Percentiles rank a stretch among this genome's conserved stretches.
These are phyloP conservation scores for Tiliqua scincoides DNA, from an alignment of 2,113 vertebrate species.

Conservation along the genomic window DNA sequence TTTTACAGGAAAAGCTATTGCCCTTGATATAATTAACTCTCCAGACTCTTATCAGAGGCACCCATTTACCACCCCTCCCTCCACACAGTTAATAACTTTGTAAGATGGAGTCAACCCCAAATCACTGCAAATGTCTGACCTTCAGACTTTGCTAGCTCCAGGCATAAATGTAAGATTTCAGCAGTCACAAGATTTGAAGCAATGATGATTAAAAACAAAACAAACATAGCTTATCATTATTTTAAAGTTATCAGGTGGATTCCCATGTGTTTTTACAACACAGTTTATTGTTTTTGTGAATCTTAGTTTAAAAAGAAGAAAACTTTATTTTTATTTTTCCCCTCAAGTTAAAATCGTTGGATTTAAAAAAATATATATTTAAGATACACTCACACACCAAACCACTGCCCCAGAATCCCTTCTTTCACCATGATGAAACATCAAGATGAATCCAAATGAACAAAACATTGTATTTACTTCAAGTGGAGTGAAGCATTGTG, in stretches of 20 bases:
- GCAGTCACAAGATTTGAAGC: neutral
- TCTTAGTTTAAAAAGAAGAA: neutral
- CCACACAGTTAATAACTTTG: neutral
- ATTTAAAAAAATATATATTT: neutral
- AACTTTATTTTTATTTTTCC: neutral
- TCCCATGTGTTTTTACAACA: neutral
- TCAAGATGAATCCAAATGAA: neutral
- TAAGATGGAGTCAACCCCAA: neutral
- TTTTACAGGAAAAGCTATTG: neutral
- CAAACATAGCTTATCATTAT: too few relatives aligned
- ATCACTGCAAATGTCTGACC: neutral
- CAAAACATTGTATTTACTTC: too few relatives aligned
- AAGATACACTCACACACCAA: too few relatives aligned
- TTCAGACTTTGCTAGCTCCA: neutral
- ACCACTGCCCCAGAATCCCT: neutral
- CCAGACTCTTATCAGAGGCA: neutral
- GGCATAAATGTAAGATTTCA: neutral
- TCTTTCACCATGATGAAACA: too few relatives aligned
- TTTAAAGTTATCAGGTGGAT: neutral
- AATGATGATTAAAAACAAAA: neutral
- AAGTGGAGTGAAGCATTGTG: too few relatives aligned
- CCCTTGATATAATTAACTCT: neutral
- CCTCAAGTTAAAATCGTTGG: too few relatives aligned
- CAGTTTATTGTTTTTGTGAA: too few relatives aligned
- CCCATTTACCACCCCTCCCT: too few relatives aligned